Evolutionary conservation across 2,113 vertebrate species (phyloP).

Genomic region (Gorsachius goisagi): DNA sequence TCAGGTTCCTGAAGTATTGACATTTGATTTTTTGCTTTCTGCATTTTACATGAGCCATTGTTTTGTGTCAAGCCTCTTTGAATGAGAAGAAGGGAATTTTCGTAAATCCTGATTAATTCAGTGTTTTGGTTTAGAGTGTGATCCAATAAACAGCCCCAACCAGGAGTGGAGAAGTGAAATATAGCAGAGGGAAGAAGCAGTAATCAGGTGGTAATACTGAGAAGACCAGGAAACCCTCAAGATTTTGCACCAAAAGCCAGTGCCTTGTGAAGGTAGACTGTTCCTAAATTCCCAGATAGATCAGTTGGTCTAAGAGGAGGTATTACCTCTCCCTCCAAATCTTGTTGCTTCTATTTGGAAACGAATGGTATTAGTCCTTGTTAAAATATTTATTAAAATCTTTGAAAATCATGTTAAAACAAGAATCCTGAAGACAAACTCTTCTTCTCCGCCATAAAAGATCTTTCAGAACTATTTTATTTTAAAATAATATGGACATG

Average conservation of each 20-base stretch:
- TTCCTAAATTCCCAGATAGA: not conserved
- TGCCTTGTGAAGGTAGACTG: not conserved
- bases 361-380: not conserved
- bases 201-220: not conserved
- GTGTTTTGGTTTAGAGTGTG: not conserved
- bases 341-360: not conserved
- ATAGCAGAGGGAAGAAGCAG: not conserved
- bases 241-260: not conserved
- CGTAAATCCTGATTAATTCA: not conserved
- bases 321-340: not conserved
- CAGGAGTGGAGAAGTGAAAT: not conserved
- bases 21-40: not conserved
- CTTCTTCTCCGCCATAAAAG: not conserved
- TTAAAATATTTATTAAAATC: not conserved
- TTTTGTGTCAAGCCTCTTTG: not conserved
- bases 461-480: not conserved
- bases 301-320: not conserved
- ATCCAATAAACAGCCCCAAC: not conserved
- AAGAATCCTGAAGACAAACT: not conserved
- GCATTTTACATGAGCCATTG: not conserved
- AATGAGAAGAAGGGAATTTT: not conserved
- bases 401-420: not conserved
- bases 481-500: not conserved
- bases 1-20: not conserved
- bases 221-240: not conserved